Conservation (phyloP, 2,113 vertebrate genomes). For the Urocitellus parryii region DNA sequence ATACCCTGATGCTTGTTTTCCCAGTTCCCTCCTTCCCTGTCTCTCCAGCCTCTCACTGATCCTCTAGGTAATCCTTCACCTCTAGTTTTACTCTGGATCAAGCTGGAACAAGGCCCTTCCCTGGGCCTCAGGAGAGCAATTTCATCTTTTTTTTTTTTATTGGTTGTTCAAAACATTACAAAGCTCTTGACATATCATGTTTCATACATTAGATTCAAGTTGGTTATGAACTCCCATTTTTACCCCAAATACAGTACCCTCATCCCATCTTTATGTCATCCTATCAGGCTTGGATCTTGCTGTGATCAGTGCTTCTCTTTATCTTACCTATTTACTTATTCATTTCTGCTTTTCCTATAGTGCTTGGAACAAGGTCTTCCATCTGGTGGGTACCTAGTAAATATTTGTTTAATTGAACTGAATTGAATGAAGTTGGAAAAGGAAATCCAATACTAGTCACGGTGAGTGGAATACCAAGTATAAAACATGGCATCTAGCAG, state of each 20-base stretch:
- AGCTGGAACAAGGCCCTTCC: neutral
- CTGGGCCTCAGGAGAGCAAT: neutral
- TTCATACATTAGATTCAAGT: no score
- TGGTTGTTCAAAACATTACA: no score
- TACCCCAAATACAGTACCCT: no score
- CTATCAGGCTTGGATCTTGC: neutral
- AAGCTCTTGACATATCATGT: no score
- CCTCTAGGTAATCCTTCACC: neutral
- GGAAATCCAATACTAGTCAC: constrained; percentile 36
- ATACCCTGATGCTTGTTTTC: neutral
- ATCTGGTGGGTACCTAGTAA: neutral
- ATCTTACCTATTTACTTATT: neutral
- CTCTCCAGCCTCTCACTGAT: neutral
- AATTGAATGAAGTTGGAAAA: constrained; percentile 48
- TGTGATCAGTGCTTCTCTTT: neutral
- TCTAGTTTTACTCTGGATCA: neutral
- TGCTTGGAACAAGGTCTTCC: neutral
- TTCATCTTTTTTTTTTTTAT: no score
- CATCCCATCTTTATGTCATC: neutral
- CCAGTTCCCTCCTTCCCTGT: neutral
- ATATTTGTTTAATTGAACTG: constrained; percentile 65
- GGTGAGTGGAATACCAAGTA: constrained; percentile 7
- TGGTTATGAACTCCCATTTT: no score
- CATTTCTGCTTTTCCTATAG: constrained; percentile 3
- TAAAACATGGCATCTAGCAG: neutral